phyloP scores from a whole-genome alignment of 1,140 invertebrate genomes.

The Aphaenogaster rudis region DNA sequence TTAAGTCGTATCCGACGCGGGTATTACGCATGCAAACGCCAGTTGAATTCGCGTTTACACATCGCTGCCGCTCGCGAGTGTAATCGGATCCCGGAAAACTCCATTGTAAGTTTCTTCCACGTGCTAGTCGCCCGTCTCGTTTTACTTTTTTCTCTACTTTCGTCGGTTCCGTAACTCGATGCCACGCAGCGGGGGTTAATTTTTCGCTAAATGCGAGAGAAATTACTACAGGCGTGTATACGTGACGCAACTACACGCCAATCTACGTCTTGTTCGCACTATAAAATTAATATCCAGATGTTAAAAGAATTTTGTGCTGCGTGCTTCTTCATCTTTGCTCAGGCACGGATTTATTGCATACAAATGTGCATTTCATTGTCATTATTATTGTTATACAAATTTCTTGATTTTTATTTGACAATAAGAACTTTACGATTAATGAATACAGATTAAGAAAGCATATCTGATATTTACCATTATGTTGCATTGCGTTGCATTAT shows the following conservation, averaged over 20 bases:
- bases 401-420: background rate
- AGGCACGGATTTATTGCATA: background rate
- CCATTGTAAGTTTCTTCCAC: slow-evolving; percentile 20
- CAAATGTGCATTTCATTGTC: background rate
- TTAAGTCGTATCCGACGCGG: slow-evolving; percentile 71
- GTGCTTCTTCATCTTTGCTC: background rate
- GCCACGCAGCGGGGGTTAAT: slow-evolving; percentile 20
- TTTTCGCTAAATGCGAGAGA: slow-evolving; percentile 29
- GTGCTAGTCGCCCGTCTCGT: background rate
- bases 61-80: background rate
- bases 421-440: background rate
- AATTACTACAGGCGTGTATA: slow-evolving; percentile 4
- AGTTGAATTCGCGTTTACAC: slow-evolving; percentile 38
- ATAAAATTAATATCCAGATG: slow-evolving; percentile 19
- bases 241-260: slow-evolving; percentile 5
- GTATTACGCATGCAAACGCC: slow-evolving; percentile 69
- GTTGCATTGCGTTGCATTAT: no score
- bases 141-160: background rate
- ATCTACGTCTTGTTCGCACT: slow-evolving; percentile 2
- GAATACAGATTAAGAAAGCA: background rate
- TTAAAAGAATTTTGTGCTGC: slow-evolving; percentile 23
- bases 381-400: background rate
- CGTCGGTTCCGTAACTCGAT: background rate
- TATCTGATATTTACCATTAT: background rate
- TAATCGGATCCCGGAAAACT: slow-evolving; percentile 63